These are phyloP conservation scores for Pseudois nayaur DNA, from an alignment of 2,113 vertebrate genomes.

Conservation along the genomic window DNA sequence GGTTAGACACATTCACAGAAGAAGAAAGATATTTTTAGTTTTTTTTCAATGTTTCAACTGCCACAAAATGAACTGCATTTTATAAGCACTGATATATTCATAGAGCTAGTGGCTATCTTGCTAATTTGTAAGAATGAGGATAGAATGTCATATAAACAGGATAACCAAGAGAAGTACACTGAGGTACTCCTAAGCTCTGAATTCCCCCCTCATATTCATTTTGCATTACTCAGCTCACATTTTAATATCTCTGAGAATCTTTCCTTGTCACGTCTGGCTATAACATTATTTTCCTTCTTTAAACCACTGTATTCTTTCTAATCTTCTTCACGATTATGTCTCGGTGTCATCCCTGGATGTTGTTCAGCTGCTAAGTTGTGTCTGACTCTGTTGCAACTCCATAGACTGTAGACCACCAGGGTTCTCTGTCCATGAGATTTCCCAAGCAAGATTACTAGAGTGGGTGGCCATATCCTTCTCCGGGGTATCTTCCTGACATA, in stretches of 20 bases:
- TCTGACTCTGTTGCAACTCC: not conserved
- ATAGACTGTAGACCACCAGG: not conserved
- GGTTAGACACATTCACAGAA: not conserved
- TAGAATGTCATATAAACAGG: not conserved
- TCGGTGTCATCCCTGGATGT: not conserved
- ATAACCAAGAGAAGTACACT: not conserved
- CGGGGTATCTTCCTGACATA: not conserved
- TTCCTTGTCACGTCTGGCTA: not conserved
- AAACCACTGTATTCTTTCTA: not conserved
- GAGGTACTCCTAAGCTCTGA: not conserved
- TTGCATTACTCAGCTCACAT: not conserved
- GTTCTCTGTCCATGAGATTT: not conserved
- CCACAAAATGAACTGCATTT: not conserved
- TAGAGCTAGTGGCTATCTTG: not conserved
- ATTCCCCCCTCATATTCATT: not conserved
- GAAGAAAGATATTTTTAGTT: conserved; percentile 1
- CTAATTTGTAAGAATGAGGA: not conserved
- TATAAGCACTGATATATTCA: not conserved
- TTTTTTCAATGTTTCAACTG: not conserved
- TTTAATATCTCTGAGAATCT: not conserved
- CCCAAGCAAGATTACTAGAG: not conserved
- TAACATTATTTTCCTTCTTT: not conserved
- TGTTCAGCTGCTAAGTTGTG: not conserved
- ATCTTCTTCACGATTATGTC: not conserved
- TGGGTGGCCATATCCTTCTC: not conserved